Evolutionary conservation across 2,113 vertebrate genomes (phyloP).

Genomic region (Burhinus bistriatus): DNA sequence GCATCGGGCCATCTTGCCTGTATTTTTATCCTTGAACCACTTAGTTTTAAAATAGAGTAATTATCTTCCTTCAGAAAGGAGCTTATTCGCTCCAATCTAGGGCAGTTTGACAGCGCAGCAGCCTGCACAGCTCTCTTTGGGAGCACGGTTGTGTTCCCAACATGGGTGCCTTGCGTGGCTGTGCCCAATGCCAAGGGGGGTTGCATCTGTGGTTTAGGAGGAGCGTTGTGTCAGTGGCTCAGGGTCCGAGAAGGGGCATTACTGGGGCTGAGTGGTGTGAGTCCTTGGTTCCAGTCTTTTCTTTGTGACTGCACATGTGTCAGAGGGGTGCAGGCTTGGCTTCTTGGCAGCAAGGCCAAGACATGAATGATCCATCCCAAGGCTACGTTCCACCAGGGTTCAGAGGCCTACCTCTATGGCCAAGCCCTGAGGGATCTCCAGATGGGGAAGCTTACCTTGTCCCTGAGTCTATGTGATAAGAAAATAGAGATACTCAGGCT

Average conservation of each 20-base stretch:
- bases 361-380: no score
- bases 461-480: background rate
- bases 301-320: accelerated
- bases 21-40: constrained; percentile 59
- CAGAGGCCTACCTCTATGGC: background rate
- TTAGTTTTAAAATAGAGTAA: constrained; percentile 50
- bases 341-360: background rate
- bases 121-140: background rate
- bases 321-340: background rate
- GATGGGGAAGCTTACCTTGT: background rate
- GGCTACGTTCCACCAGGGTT: background rate
- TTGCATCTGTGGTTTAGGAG: background rate
- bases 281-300: background rate
- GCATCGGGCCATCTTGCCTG: background rate
- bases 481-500: background rate
- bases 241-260: background rate
- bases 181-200: background rate
- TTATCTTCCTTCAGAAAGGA: background rate
- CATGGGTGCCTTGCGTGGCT: background rate
- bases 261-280: background rate
- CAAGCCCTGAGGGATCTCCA: background rate
- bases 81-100: background rate
- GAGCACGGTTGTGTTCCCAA: accelerated
- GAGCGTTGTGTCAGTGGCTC: background rate
- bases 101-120: background rate